A percentile compares a stretch with the other conserved stretches of the same genome.
These are phyloP conservation scores for Ptiloglossa arizonensis DNA, from an alignment of 1,140 invertebrate species.

Conservation along the genomic window DNA sequence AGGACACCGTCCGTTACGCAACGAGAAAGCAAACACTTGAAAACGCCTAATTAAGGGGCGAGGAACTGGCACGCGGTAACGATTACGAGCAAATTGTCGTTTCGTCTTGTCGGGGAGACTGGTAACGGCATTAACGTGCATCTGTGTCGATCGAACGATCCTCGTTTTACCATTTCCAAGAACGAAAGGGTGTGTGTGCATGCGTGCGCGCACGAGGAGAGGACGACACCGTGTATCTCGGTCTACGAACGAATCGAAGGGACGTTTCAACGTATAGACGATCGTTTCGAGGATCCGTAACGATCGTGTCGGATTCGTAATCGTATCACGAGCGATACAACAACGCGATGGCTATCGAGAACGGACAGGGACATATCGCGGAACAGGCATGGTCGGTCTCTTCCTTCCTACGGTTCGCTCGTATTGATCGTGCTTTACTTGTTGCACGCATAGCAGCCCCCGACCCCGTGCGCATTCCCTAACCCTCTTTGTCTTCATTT, in stretches of 20 bases:
- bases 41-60: too few species aligned
- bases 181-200: not conserved
- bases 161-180: not conserved
- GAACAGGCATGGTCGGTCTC: conserved; percentile 7
- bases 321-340: not conserved
- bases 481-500: conserved; percentile 62
- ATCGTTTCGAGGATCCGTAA: too few species aligned
- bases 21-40: too few species aligned
- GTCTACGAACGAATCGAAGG: too few species aligned
- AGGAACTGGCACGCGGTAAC: too few species aligned
- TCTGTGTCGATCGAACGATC: not conserved
- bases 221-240: not conserved
- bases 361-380: not conserved
- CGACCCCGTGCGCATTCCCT: conserved; percentile 31
- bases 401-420: conserved; percentile 15
- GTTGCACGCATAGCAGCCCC: conserved; percentile 38
- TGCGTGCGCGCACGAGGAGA: not conserved
- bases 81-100: too few species aligned
- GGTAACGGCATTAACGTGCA: not conserved
- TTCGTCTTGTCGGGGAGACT: too few species aligned
- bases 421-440: conserved; percentile 51
- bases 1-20: too few species aligned
- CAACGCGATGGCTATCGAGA: not conserved
- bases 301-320: not conserved
- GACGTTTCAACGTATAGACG: not conserved